Percentiles rank a stretch among this genome's conserved stretches.
phyloP scores from a whole-genome alignment of 1,140 invertebrate species.

The Drosophila bocki region DNA sequence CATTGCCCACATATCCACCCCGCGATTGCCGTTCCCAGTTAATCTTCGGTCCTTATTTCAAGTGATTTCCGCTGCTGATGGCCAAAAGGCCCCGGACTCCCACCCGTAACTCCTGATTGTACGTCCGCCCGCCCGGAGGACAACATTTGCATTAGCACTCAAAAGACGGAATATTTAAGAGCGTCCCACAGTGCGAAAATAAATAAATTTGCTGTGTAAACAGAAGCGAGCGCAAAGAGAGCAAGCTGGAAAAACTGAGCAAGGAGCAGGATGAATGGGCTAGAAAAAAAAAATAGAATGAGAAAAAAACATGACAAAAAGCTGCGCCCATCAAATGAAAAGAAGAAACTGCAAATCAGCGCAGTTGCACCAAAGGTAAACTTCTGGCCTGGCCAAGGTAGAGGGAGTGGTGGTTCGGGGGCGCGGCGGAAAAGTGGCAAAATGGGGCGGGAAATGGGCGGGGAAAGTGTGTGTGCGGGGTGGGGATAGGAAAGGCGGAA shows the following conservation, averaged over 20 bases:
- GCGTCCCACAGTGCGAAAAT: constrained; percentile 76
- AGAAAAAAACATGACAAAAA: constrained; percentile 34
- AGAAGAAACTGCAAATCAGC: constrained; percentile 76
- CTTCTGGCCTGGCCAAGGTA: constrained; percentile 50
- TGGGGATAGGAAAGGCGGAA: not conserved
- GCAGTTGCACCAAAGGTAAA: constrained; percentile 74
- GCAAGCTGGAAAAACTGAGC: constrained; percentile 35
- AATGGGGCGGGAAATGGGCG: not conserved
- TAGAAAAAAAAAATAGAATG: constrained; percentile 13
- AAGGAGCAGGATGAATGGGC: constrained; percentile 44
- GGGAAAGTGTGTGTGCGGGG: constrained; percentile 16
- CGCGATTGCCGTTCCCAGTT: constrained; percentile 4
- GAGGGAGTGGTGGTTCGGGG: not conserved
- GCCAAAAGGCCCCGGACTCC: not conserved
- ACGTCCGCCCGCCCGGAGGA: constrained; percentile 43
- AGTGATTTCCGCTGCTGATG: constrained; percentile 24
- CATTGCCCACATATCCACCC: not conserved
- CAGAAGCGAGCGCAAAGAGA: constrained; percentile 57
- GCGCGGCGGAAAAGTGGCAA: constrained; percentile 2
- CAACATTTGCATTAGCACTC: constrained; percentile 76
- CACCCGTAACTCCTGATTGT: constrained; percentile 33
- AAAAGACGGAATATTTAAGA: constrained; percentile 79
- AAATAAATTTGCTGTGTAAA: constrained; percentile 82
- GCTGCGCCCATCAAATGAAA: constrained; percentile 69
- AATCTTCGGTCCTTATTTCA: constrained; percentile 25